Conservation (phyloP, 2,797 vertebrate species). For the Pangasius krempfi region DNA sequence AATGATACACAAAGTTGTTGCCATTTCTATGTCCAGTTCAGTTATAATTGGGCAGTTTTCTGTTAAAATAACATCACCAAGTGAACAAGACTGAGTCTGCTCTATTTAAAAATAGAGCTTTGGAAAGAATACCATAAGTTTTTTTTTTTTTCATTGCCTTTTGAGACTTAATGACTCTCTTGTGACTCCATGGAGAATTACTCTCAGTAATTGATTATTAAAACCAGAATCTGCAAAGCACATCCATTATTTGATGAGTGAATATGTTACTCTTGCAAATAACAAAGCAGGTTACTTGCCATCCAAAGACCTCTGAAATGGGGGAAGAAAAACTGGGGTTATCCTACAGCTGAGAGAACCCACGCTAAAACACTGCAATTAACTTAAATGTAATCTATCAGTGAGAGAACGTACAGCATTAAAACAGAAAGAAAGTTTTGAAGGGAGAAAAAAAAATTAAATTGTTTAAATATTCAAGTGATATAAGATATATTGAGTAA, state of each 20-base stretch:
- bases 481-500: background rate
- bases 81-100: conserved; percentile 81
- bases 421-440: conserved; percentile 24
- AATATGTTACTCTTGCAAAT: conserved; percentile 97
- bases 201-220: conserved; percentile 99
- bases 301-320: conserved; percentile 78
- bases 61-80: conserved; percentile 83
- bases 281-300: conserved; percentile 90
- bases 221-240: conserved; percentile 98
- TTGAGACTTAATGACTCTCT: conserved; percentile 98
- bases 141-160: conserved; percentile 80
- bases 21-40: conserved; percentile 55
- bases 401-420: conserved; percentile 57
- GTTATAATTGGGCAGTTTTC: conserved; percentile 85
- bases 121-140: conserved; percentile 81
- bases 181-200: conserved; percentile 96
- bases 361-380: conserved; percentile 74
- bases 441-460: background rate
- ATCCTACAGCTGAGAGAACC: conserved; percentile 73
- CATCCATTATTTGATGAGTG: conserved; percentile 95
- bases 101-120: conserved; percentile 94
- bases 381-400: conserved; percentile 73
- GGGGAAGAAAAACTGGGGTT: conserved; percentile 78
- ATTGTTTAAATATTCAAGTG: background rate
- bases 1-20: conserved; percentile 56